These are phyloP conservation scores for Amphipyra berbera DNA, from an alignment of 2,888 invertebrate genomes.

Conservation along the genomic window DNA sequence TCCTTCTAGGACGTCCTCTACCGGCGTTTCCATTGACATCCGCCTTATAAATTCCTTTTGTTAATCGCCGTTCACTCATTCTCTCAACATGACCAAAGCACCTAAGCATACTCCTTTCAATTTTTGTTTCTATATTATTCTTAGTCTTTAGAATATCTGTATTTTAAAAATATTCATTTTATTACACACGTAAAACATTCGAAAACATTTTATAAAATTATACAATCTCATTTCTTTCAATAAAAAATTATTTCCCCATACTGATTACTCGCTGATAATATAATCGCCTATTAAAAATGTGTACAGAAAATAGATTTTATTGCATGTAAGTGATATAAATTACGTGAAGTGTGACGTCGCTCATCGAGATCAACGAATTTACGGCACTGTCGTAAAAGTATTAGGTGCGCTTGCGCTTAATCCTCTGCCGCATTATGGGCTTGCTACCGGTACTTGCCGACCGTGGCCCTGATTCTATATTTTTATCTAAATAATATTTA, in stretches of 20 bases:
- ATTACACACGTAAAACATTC: slow-evolving; percentile 15
- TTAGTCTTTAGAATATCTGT: too few relatives aligned
- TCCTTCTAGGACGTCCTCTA: too few relatives aligned
- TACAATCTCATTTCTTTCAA: slow-evolving; percentile 8
- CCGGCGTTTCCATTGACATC: too few relatives aligned
- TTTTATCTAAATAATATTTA: slow-evolving; percentile 61
- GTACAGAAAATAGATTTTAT: slow-evolving; percentile 72
- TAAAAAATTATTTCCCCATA: slow-evolving; percentile 11
- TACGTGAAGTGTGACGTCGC: slow-evolving; percentile 69
- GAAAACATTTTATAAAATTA: slow-evolving; percentile 14
- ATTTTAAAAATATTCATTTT: slow-evolving; percentile 7
- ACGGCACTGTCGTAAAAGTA: slow-evolving; percentile 84
- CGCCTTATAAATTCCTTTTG: too few relatives aligned
- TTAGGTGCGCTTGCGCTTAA: slow-evolving; percentile 77
- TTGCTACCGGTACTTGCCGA: slow-evolving; percentile 72
- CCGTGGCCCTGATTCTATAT: slow-evolving; percentile 77
- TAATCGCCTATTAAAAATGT: slow-evolving; percentile 53
- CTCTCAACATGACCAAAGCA: too few relatives aligned
- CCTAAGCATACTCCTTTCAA: too few relatives aligned
- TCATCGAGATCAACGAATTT: slow-evolving; percentile 81
- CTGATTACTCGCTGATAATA: slow-evolving; percentile 48
- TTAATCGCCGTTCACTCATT: too few relatives aligned
- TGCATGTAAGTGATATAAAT: slow-evolving; percentile 75
- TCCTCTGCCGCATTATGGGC: slow-evolving; percentile 79
- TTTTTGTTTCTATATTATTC: too few relatives aligned